A percentile compares a stretch with the other conserved stretches of the same genome.
phyloP scores from a whole-genome alignment of 2,113 vertebrate genomes.

The Lates calcarifer region DNA sequence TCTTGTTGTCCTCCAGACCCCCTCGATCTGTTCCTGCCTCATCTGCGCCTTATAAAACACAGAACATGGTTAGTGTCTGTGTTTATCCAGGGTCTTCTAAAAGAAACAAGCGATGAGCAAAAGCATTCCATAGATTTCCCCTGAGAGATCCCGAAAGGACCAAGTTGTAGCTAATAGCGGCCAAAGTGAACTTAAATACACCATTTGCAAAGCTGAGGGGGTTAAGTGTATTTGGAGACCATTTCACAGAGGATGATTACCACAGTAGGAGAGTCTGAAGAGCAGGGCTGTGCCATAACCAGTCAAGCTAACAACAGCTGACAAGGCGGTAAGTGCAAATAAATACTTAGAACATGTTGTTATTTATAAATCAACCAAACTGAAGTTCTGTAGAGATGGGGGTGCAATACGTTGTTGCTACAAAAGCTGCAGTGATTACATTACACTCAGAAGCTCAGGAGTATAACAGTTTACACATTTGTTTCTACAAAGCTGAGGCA shows the following conservation, averaged over 20 bases:
- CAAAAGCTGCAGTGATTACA: not conserved
- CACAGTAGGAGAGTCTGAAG: not conserved
- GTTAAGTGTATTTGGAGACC: not conserved
- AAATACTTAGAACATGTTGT: not conserved
- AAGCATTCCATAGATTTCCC: not conserved
- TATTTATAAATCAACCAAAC: not conserved
- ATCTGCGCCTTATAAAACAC: not conserved
- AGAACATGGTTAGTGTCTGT: not conserved
- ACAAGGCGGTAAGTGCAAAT: conserved; percentile 3
- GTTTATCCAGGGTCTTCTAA: not conserved
- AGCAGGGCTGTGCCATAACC: conserved; percentile 3
- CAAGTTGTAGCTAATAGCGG: not conserved
- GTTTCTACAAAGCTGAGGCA: no score
- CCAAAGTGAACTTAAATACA: not conserved
- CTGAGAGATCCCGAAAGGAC: not conserved
- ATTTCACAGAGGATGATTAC: not conserved
- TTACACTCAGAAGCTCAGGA: not conserved
- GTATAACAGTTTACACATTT: no score
- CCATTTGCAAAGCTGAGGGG: not conserved
- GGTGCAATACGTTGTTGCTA: not conserved
- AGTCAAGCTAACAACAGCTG: conserved; percentile 20
- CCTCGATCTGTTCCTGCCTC: not conserved
- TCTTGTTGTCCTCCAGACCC: not conserved
- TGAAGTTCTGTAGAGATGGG: not conserved
- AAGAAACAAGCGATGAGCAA: not conserved